Evolutionary conservation across 2,888 invertebrate species (phyloP).

Genomic region (Drosophila parthenogenetica): DNA sequence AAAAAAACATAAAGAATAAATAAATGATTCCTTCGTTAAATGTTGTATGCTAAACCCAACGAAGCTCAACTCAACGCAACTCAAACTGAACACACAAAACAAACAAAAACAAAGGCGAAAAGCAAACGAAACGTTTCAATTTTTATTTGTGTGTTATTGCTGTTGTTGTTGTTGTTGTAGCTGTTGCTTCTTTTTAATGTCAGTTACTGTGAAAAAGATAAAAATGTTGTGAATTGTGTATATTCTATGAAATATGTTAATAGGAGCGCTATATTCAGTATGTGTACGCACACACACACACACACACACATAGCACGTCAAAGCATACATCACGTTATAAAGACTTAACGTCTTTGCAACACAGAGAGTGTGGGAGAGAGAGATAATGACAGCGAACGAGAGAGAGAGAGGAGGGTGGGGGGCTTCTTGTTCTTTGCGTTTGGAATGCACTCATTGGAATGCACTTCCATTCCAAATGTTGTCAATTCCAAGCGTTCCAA

Average conservation of each 20-base stretch:
- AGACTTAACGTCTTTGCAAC: constrained; percentile 10
- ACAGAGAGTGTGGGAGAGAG: not conserved
- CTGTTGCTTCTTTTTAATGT: constrained; percentile 42
- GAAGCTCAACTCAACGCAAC: constrained; percentile 42
- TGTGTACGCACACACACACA: not conserved
- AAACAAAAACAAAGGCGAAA: constrained; percentile 17
- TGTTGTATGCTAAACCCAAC: constrained; percentile 37
- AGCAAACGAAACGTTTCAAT: constrained; percentile 56
- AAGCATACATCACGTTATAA: constrained; percentile 4
- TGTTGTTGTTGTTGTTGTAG: constrained; percentile 6
- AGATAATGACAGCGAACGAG: not conserved
- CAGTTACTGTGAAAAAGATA: constrained; percentile 62
- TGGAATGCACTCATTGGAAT: constrained; percentile 5
- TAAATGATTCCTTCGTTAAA: constrained; percentile 42
- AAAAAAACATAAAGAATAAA: constrained; percentile 15
- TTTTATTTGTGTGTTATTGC: constrained; percentile 11
- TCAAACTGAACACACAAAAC: constrained; percentile 36
- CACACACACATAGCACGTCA: too few relatives aligned
- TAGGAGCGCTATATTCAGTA: constrained; percentile 15
- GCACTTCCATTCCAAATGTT: constrained; percentile 14
- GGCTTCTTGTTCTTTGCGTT: not conserved
- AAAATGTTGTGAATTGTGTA: constrained; percentile 50
- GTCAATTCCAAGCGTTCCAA: constrained; percentile 9
- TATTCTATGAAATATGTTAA: constrained; percentile 63
- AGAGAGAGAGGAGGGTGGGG: not conserved